phyloP scores from a whole-genome alignment of 1,140 invertebrate species.

The Papilio glaucus region DNA sequence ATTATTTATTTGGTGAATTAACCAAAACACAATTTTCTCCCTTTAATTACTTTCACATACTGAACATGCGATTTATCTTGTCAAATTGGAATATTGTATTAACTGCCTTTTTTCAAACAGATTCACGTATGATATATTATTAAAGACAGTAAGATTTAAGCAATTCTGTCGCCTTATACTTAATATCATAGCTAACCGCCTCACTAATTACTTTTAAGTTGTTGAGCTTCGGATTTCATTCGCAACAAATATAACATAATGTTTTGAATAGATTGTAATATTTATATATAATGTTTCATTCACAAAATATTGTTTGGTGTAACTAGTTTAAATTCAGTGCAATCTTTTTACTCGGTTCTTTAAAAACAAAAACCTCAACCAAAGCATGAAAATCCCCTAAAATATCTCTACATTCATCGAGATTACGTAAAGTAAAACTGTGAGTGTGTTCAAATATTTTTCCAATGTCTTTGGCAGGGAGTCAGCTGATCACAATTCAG shows the following conservation, averaged over 20 bases:
- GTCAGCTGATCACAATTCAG: slow-evolving; percentile 33
- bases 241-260: too few species aligned
- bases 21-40: background rate
- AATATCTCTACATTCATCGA: background rate
- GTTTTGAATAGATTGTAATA: too few species aligned
- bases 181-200: too few species aligned
- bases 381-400: background rate
- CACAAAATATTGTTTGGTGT: background rate
- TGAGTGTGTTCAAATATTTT: slow-evolving; percentile 25
- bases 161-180: too few species aligned
- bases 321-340: background rate
- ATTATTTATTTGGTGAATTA: slow-evolving; percentile 1
- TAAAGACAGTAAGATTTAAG: too few species aligned
- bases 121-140: too few species aligned
- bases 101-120: background rate
- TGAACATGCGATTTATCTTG: slow-evolving; percentile 3
- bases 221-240: too few species aligned
- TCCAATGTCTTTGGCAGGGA: slow-evolving; percentile 26
- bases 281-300: background rate
- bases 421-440: slow-evolving; percentile 17
- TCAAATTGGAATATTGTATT: background rate
- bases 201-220: too few species aligned
- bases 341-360: too few species aligned
- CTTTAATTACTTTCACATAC: background rate
- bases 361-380: background rate